Base-by-base conservation (phyloP, 1,140 invertebrate species). In the Ceratina japonica region DNA sequence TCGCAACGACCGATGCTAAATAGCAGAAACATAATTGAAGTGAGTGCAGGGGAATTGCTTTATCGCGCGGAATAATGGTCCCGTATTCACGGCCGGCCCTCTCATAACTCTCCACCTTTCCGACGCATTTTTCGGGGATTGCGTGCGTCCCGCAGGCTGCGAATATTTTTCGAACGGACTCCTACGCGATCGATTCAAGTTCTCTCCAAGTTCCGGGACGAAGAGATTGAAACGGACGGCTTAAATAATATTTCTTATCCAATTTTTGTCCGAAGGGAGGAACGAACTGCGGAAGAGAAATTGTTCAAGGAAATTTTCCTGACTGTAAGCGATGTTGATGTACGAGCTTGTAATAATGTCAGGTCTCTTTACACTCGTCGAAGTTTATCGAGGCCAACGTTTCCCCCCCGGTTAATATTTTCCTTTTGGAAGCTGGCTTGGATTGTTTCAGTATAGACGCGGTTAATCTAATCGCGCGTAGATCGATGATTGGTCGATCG, bases 61-160 rank as follows among this genome's bases (percentile, higher is more conserved):
- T 91, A 92, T 92, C 88, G 89, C 79, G 84, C 80, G 91, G 91
- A 91, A 92, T 92, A 92, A 91, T 91, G 90, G 86, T 79, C 49
- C 75, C 80, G 88, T 86, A 89, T 91, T 90, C 88, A 90, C 86
- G 76, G 83, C 71, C 80, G 81, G 79, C 82, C 82, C 89, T 89
- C 84, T 90, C 86, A 86, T 90, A 89, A 89, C 75, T 91, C 89
- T 88, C 86, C 85, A 75, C 56, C 75, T 68, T 54, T 54, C 51
- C 72, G 70, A 63, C 88, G 85, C 85, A 87, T 85, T 89, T 89
- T 90, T 89, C 87, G 86, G 83, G 86, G 88, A 89, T 88, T 87
- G 84, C 87, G 84, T 84, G 85, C 85, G 87, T 59, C 70, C 16
- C 58, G 70, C 18, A 22, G 18, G 62, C 68, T 22, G n/a, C 54